A percentile compares a stretch with the other conserved stretches of the same genome.
These are phyloP conservation scores for Poeciliopsis paucimaculata DNA, from an alignment of 2,797 vertebrate species.

Conservation along the genomic window DNA sequence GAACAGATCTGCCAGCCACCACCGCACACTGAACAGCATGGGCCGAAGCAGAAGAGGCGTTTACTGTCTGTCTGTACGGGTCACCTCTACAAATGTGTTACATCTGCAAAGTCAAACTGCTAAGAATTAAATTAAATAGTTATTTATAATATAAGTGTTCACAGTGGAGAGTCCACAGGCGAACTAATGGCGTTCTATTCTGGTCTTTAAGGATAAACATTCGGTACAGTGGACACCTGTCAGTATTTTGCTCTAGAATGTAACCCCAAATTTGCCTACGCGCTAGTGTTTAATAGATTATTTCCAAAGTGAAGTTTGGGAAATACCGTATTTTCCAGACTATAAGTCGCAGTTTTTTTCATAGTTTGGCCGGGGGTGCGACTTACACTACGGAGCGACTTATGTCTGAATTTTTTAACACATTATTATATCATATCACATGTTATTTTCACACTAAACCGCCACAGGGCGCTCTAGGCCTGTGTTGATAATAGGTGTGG, in stretches of 20 bases:
- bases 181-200: not conserved
- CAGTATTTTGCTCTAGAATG: not conserved
- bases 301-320: not conserved
- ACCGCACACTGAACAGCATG: conserved; percentile 9
- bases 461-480: too few species aligned
- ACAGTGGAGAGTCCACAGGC: conserved; percentile 2
- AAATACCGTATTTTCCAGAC: too few species aligned
- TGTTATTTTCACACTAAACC: too few species aligned
- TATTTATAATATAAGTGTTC: conserved; percentile 59
- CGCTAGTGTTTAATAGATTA: not conserved
- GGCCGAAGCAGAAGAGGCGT: conserved; percentile 10
- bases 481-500: too few species aligned
- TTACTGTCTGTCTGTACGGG: conserved; percentile 34
- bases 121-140: conserved; percentile 61
- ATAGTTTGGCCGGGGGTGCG: too few species aligned
- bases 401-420: too few species aligned
- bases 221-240: not conserved
- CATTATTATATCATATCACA: too few species aligned
- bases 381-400: too few species aligned
- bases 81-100: conserved; percentile 63
- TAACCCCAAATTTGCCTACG: not conserved
- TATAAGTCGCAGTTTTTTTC: too few species aligned
- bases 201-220: not conserved
- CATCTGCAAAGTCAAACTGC: conserved; percentile 64
- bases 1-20: conserved; percentile 7